Evolutionary conservation across 2,888 invertebrate genomes (phyloP).

Genomic region (Lottia scabra): DNA sequence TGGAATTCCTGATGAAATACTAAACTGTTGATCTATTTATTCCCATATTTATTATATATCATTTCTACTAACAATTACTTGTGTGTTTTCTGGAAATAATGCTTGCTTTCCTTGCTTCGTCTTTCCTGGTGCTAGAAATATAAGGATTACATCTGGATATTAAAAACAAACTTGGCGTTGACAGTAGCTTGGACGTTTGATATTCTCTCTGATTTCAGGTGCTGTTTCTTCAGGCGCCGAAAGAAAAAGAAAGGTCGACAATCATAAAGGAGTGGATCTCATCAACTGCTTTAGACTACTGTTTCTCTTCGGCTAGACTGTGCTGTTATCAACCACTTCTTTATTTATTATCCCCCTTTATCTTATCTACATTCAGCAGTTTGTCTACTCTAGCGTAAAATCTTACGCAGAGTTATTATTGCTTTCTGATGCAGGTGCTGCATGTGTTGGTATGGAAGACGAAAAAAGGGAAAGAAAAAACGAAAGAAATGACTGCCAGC

Average conservation of each 20-base stretch:
- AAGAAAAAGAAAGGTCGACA: slow-evolving; percentile 94
- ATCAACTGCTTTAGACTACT: slow-evolving; percentile 12
- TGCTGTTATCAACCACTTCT: slow-evolving; percentile 11
- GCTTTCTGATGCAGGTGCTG: slow-evolving; percentile 52
- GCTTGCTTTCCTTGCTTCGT: too few species aligned
- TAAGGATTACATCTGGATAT: too few species aligned
- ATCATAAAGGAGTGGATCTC: slow-evolving; percentile 39
- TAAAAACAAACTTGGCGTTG: too few species aligned
- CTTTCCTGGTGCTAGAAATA: too few species aligned
- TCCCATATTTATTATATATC: too few species aligned
- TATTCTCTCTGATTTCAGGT: slow-evolving; percentile 79
- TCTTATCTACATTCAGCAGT: slow-evolving; percentile 8
- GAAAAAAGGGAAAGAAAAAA: slow-evolving; percentile 52
- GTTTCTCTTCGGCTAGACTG: slow-evolving; percentile 10
- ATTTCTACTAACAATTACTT: too few species aligned
- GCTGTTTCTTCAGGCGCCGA: slow-evolving; percentile 99
- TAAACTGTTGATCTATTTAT: too few species aligned
- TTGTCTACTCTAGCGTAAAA: not conserved
- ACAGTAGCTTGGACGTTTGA: slow-evolving; percentile 25
- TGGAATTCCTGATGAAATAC: too few species aligned
- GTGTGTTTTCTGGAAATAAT: too few species aligned
- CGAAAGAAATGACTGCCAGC: slow-evolving; percentile 60
- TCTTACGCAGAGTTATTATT: slow-evolving; percentile 20
- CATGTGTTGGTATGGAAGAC: slow-evolving; percentile 53
- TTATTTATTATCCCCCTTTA: not conserved